A percentile compares a stretch with the other conserved stretches of the same genome.
These are phyloP conservation scores for Thamnaconus septentrionalis DNA, from an alignment of 2,113 vertebrate genomes.

Conservation along the genomic window DNA sequence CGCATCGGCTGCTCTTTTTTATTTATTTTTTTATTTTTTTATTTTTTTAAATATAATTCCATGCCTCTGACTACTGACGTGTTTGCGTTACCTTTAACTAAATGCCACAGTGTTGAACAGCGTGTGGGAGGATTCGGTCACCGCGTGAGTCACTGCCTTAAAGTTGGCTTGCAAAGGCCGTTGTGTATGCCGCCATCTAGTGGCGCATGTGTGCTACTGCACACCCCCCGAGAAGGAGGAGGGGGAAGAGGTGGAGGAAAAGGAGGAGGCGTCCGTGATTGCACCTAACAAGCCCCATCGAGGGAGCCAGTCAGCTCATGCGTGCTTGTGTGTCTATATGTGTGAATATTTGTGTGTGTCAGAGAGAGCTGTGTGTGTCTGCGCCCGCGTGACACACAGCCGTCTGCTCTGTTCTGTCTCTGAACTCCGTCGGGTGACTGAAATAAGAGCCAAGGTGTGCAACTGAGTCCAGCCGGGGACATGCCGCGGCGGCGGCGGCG, in stretches of 20 bases:
- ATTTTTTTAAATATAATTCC: not conserved
- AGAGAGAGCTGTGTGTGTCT: too few species aligned
- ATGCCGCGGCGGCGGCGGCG: constrained; percentile 18
- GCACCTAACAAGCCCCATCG: constrained; percentile 46
- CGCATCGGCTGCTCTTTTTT: too few species aligned
- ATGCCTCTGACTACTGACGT: constrained; percentile 3
- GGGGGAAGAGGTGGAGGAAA: not conserved
- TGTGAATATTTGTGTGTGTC: too few species aligned
- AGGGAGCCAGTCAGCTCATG: not conserved
- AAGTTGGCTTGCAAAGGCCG: not conserved
- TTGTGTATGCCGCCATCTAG: constrained; percentile 53
- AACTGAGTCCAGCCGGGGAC: not conserved
- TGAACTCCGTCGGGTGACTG: not conserved
- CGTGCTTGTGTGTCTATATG: too few species aligned
- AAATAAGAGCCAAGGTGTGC: constrained; percentile 2
- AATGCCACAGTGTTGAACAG: constrained; percentile 17
- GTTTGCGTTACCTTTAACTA: not conserved
- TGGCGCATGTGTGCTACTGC: not conserved
- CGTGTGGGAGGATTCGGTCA: constrained; percentile 38
- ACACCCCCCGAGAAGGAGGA: constrained; percentile 26
- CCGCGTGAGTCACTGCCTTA: not conserved
- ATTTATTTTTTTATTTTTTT: too few species aligned
- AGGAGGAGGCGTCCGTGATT: constrained; percentile 22
- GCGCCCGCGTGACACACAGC: too few species aligned
- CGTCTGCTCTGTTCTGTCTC: too few species aligned